Evolutionary conservation across 2,113 vertebrate species (phyloP), one percentile per base, ranked within the genome.

Genomic region (Pomatorhinus ruficollis): DNA sequence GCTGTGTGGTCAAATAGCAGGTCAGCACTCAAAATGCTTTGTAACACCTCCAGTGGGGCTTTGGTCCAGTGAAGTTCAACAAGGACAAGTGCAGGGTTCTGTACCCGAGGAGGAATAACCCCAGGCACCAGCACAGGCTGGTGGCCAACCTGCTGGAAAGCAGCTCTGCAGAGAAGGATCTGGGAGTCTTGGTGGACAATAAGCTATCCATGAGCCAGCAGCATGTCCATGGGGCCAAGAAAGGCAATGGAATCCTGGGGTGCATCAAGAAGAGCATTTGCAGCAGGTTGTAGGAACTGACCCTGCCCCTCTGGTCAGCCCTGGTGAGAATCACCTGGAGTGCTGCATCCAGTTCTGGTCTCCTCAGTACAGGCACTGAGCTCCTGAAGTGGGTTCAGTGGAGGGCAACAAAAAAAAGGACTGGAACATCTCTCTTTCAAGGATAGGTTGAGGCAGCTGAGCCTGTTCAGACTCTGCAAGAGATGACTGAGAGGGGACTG

Each of bases 11-110:
- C 12, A 52, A 44, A 49, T 1, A 56, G n/a, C 44, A 81, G 30
- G 37, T 33, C 7, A 20, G 39, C 40, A 44, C 18, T 25, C 1
- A 0, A 60, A 64, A 61, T 15, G 7, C 15, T 86, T 69, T 37
- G 0, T 15, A 52, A 44, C 2, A 39, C 31, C 24, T 78, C 27
- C 68, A 37, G 24, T 0, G 0, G 19, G n/a, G 56, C 16, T 68
- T n/a, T 37, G 42, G 10, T 56, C 31, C 45, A 6, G 22, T 9
- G 30, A 69, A 63, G 8, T 11, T 33, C 47, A 9, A 5, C 25
- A 31, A 42, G 37, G 31, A 40, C 10, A 33, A 31, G 9, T 49
- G 30, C 54, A 47, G 30, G 14, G n/a, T 6, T 75, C 61, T 60
- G 39, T 19, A 60, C 1, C 13, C 0, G 0, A 40, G 47, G 8